Evolutionary conservation across 2,113 vertebrate species (phyloP).

Genomic region (Gnathonemus echidnorhynchus): DNA sequence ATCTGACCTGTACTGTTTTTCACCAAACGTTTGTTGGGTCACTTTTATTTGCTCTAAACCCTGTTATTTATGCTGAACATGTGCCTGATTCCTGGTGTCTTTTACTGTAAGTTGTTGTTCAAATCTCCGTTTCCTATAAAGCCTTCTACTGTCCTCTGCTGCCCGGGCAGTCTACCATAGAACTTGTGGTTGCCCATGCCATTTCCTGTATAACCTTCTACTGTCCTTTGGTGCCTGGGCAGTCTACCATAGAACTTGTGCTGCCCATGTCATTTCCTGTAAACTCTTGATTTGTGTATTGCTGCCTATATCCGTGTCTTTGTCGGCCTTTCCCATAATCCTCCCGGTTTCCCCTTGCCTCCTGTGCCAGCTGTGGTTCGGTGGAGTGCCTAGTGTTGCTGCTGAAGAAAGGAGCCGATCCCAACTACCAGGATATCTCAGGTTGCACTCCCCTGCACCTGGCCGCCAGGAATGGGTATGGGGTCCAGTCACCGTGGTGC

Average conservation of each 20-base stretch:
- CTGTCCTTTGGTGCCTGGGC: neutral
- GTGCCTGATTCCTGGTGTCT: neutral
- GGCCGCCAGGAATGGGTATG: constrained; percentile 93
- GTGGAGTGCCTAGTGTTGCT: constrained; percentile 91
- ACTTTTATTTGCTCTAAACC: neutral
- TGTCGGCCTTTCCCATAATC: neutral
- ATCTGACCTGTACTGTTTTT: neutral
- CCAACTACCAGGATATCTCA: constrained; percentile 98
- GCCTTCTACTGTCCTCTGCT: neutral
- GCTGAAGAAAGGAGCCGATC: constrained; percentile 90
- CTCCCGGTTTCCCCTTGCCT: neutral
- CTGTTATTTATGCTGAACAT: neutral
- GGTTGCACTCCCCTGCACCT: constrained; percentile 95
- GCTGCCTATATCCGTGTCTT: neutral
- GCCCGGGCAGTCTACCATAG: neutral
- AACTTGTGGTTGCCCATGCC: neutral
- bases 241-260: neutral
- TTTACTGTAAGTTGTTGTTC: neutral
- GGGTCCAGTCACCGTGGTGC: neutral
- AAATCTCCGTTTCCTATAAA: neutral
- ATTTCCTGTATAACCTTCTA: neutral
- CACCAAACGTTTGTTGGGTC: neutral
- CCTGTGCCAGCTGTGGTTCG: constrained; percentile 80
- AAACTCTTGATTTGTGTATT: neutral
- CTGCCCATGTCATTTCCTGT: neutral